A percentile compares a stretch with the other conserved stretches of the same genome.
Conservation (phyloP, 2,888 invertebrate species). For the Cistogaster globosa region DNA sequence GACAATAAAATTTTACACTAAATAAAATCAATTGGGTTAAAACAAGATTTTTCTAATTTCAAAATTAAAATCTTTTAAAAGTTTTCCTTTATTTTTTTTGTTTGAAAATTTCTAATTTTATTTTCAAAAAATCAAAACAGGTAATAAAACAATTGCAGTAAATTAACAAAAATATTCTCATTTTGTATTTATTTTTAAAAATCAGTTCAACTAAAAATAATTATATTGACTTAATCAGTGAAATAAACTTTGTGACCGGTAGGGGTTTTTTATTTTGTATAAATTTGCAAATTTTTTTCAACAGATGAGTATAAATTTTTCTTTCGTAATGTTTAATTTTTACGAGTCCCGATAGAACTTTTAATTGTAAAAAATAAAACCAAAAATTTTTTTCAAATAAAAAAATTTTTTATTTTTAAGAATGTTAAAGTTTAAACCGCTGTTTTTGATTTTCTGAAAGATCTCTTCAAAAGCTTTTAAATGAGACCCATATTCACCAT, state of each 20-base stretch:
- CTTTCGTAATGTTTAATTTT: too few species aligned
- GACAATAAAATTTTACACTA: neutral
- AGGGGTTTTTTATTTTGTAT: neutral
- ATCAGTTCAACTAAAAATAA: constrained; percentile 64
- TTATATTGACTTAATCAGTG: constrained; percentile 65
- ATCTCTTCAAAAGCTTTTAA: too few species aligned
- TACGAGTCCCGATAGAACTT: too few species aligned
- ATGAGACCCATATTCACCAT: too few species aligned
- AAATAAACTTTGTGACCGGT: neutral
- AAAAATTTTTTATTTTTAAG: too few species aligned
- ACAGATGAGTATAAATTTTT: too few species aligned
- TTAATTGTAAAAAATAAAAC: too few species aligned
- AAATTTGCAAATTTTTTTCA: too few species aligned
- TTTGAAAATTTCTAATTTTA: constrained; percentile 9
- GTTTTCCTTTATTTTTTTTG: neutral
- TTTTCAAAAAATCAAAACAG: constrained; percentile 16
- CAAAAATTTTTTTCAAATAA: too few species aligned
- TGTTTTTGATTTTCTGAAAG: too few species aligned
- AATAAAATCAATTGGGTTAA: constrained; percentile 22
- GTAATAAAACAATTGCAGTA: constrained; percentile 24
- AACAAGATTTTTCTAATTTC: constrained; percentile 14
- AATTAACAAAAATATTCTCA: constrained; percentile 25
- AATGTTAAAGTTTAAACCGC: too few species aligned
- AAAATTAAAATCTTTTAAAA: constrained; percentile 1
- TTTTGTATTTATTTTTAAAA: constrained; percentile 58